These are phyloP conservation scores for Siniperca scherzeri DNA, from an alignment of 2,797 vertebrate genomes.

Conservation along the genomic window DNA sequence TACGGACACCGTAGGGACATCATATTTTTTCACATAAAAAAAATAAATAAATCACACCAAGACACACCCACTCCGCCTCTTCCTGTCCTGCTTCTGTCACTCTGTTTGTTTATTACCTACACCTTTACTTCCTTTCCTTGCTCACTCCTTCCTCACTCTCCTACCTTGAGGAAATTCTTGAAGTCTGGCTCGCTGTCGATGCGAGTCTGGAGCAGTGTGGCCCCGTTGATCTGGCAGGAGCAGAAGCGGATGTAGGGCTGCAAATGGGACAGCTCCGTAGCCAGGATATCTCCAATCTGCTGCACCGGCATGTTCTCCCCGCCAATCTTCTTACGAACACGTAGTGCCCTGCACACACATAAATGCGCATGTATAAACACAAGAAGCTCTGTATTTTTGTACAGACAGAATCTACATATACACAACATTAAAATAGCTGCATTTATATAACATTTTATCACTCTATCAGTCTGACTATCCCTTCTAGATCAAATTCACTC, in stretches of 20 bases:
- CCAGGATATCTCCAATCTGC: conserved; percentile 93
- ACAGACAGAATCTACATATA: neutral
- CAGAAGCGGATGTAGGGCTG: conserved; percentile 98
- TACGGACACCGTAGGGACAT: neutral
- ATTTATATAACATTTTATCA: neutral
- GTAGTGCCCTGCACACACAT: conserved; percentile 86
- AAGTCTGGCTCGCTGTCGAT: conserved; percentile 93
- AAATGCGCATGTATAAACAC: neutral
- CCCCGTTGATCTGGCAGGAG: conserved; percentile 95
- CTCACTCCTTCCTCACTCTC: neutral
- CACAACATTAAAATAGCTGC: neutral
- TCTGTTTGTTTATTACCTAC: neutral
- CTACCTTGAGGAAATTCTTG: conserved; percentile 95
- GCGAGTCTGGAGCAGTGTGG: conserved; percentile 90
- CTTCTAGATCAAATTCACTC: neutral
- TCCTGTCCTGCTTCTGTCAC: neutral
- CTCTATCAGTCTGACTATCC: neutral
- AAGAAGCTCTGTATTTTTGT: neutral
- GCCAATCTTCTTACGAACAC: conserved; percentile 91
- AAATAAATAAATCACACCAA: neutral
- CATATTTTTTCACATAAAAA: neutral
- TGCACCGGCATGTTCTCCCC: conserved; percentile 96
- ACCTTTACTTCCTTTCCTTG: neutral
- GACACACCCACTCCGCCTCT: neutral
- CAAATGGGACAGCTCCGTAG: conserved; percentile 93